Conservation (phyloP, 2,888 invertebrate genomes). For the Pyrrhosoma nymphula region DNA sequence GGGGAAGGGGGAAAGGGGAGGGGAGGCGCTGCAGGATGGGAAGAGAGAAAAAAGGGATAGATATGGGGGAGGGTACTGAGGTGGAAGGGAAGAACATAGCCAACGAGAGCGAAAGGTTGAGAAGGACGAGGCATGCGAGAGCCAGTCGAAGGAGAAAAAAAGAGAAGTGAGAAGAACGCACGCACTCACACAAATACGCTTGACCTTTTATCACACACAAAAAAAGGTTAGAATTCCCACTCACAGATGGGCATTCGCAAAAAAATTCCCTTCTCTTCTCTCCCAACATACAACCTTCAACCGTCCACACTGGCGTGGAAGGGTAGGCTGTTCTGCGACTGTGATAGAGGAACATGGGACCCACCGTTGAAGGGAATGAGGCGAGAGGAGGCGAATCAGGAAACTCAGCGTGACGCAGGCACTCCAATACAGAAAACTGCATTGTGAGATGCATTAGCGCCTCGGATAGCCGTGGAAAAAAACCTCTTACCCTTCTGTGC, state of each 20-base stretch:
- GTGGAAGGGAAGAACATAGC: too few species aligned
- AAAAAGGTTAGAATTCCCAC: constrained; percentile 12
- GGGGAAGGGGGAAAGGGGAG: neutral
- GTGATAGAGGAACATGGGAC: neutral
- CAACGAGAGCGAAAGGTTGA: neutral
- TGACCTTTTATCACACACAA: neutral
- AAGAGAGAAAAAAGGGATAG: neutral
- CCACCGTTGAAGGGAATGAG: neutral
- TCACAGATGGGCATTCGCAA: neutral
- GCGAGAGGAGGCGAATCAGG: neutral
- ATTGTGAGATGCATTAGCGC: neutral
- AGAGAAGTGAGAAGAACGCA: neutral
- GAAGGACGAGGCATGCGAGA: neutral
- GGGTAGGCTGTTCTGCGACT: neutral
- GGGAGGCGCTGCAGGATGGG: neutral
- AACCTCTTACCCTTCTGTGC: neutral
- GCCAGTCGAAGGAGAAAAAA: neutral
- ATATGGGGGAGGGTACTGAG: too few species aligned
- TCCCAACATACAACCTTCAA: neutral
- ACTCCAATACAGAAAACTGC: neutral
- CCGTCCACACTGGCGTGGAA: neutral
- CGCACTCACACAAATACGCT: neutral
- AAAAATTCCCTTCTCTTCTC: neutral
- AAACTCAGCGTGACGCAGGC: constrained; percentile 10
- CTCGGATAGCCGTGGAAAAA: neutral